Evolutionary conservation across 2,888 invertebrate genomes (phyloP).

Genomic region (Neuroscelio doddi): DNA sequence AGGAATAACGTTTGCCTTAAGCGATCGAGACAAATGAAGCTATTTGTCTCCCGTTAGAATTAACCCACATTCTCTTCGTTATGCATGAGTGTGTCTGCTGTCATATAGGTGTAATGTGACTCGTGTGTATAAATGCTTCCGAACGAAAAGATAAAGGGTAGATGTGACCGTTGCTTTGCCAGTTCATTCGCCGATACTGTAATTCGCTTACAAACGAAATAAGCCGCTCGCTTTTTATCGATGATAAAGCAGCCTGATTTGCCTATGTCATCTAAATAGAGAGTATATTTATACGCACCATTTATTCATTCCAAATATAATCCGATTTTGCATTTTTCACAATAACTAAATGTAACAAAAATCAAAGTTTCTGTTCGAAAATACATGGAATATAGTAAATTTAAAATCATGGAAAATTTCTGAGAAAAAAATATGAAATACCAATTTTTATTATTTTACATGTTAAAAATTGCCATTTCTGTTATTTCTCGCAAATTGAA

Average conservation of each 20-base stretch:
- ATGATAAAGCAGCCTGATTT: background rate
- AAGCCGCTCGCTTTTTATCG: background rate
- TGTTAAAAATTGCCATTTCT: too few species aligned
- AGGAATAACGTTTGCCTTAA: slow-evolving; percentile 61
- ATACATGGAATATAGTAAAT: too few species aligned
- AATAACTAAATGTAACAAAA: too few species aligned
- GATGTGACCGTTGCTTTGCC: background rate
- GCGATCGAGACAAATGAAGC: slow-evolving; percentile 62
- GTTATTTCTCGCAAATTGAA: too few species aligned
- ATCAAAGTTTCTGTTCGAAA: too few species aligned
- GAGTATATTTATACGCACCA: background rate
- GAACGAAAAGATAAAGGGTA: background rate
- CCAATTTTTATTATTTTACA: too few species aligned
- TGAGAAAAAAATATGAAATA: too few species aligned
- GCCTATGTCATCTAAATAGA: background rate
- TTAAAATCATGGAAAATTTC: too few species aligned
- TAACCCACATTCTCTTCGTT: slow-evolving; percentile 52
- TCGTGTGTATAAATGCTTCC: too few species aligned
- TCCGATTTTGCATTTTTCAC: background rate
- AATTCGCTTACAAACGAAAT: background rate
- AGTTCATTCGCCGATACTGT: background rate
- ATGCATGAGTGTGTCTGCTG: slow-evolving; percentile 17
- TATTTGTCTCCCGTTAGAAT: slow-evolving; percentile 58
- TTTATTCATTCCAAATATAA: background rate
- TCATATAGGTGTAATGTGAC: too few species aligned